Percentiles rank a stretch among this genome's conserved stretches.
Evolutionary conservation across 2,797 vertebrate species (phyloP).

Genomic region (Sphenopsis melanotis): DNA sequence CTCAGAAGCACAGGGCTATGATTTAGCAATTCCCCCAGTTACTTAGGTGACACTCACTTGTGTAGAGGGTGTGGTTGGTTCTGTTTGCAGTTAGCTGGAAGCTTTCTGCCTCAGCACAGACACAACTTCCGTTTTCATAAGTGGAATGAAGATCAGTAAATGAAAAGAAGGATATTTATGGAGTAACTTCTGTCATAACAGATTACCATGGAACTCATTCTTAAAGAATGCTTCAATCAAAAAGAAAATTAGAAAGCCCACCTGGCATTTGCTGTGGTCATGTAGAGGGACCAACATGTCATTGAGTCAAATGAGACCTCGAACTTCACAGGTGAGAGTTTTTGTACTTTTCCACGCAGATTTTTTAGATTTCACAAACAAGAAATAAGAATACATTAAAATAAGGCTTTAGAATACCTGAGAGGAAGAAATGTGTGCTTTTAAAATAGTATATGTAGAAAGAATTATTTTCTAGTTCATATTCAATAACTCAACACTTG

Average conservation of each 20-base stretch:
- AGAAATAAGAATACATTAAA: background rate
- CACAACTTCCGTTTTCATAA: background rate
- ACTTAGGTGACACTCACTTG: slow-evolving; percentile 38
- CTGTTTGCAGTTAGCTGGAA: background rate
- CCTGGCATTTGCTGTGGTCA: background rate
- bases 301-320: slow-evolving; percentile 50
- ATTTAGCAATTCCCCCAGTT: slow-evolving; percentile 34
- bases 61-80: slow-evolving; percentile 43
- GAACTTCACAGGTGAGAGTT: slow-evolving; percentile 72
- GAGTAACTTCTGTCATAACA: background rate
- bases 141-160: background rate
- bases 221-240: slow-evolving; percentile 28
- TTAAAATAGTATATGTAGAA: background rate
- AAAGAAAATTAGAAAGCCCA: slow-evolving; percentile 23
- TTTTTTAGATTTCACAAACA: background rate
- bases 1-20: background rate
- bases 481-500: background rate
- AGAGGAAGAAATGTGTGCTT: background rate
- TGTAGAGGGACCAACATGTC: slow-evolving; percentile 34
- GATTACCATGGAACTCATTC: background rate
- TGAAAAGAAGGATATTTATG: slow-evolving; percentile 25
- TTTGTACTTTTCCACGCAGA: background rate
- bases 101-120: background rate
- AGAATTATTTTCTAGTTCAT: background rate
- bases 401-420: background rate